phyloP scores from a whole-genome alignment of 2,113 vertebrate genomes.

The Petrocephalus microphthalmus region DNA sequence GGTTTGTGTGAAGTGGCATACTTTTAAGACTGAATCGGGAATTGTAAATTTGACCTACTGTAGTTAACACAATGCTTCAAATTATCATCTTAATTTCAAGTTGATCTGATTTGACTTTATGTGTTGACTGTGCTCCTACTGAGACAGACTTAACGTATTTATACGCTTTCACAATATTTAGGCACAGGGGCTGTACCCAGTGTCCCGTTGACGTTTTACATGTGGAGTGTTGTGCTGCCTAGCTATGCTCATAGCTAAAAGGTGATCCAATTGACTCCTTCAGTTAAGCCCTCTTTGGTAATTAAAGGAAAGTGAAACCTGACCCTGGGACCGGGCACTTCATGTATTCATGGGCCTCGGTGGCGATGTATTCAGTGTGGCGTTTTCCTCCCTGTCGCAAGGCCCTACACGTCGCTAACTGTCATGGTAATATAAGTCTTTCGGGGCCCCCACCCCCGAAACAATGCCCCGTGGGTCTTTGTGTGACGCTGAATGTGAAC shows the following conservation, averaged over 20 bases:
- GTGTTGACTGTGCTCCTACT: not conserved
- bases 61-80: not conserved
- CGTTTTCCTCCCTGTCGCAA: constrained; percentile 54
- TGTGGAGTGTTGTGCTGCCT: too few relatives aligned
- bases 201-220: not conserved
- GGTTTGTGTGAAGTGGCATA: not conserved
- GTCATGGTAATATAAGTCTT: constrained; percentile 67
- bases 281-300: constrained; percentile 1
- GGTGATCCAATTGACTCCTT: constrained; percentile 7
- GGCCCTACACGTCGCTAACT: constrained; percentile 73
- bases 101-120: not conserved
- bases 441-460: constrained; percentile 41
- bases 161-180: not conserved
- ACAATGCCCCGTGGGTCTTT: constrained; percentile 82
- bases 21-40: not conserved
- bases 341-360: not conserved
- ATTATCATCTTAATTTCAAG: not conserved
- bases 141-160: not conserved
- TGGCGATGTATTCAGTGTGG: not conserved
- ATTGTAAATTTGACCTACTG: not conserved
- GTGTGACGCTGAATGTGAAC: constrained; percentile 77
- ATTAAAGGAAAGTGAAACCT: constrained; percentile 9
- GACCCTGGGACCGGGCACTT: not conserved
- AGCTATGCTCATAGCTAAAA: not conserved
- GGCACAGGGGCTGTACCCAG: not conserved